These are phyloP conservation scores for Leptobrachium leishanense DNA, from an alignment of 2,113 vertebrate species.

Conservation along the genomic window DNA sequence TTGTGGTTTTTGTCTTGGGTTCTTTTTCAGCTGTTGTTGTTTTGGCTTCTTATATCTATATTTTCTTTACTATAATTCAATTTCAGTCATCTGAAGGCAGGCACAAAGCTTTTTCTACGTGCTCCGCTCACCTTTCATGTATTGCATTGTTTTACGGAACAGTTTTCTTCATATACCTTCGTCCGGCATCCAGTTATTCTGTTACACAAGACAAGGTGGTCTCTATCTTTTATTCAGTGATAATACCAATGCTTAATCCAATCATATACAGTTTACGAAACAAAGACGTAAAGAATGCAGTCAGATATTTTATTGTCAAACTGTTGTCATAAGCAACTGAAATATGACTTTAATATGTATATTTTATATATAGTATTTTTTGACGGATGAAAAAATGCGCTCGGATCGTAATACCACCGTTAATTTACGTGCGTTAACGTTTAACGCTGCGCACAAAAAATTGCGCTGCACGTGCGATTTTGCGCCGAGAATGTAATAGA, in stretches of 20 bases:
- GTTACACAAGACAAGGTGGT: not conserved
- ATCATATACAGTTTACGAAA: constrained; percentile 20
- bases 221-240: constrained; percentile 2
- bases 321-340: not conserved
- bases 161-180: constrained; percentile 15
- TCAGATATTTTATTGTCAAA: not conserved
- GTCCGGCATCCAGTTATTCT: not conserved
- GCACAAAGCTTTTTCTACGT: constrained; percentile 11
- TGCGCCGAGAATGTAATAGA: too few species aligned
- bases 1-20: not conserved
- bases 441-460: too few species aligned
- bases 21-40: not conserved
- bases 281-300: not conserved
- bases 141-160: constrained; percentile 12
- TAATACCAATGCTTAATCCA: constrained; percentile 17
- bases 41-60: constrained; percentile 2
- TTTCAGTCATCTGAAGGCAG: not conserved
- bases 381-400: too few species aligned
- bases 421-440: too few species aligned
- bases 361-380: too few species aligned
- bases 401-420: too few species aligned
- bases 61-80: constrained; percentile 1
- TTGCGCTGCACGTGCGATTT: too few species aligned
- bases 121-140: constrained; percentile 1
- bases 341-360: not conserved